Evolutionary conservation across 2,797 vertebrate species (phyloP).

Genomic region (Rhabdomys pumilio): DNA sequence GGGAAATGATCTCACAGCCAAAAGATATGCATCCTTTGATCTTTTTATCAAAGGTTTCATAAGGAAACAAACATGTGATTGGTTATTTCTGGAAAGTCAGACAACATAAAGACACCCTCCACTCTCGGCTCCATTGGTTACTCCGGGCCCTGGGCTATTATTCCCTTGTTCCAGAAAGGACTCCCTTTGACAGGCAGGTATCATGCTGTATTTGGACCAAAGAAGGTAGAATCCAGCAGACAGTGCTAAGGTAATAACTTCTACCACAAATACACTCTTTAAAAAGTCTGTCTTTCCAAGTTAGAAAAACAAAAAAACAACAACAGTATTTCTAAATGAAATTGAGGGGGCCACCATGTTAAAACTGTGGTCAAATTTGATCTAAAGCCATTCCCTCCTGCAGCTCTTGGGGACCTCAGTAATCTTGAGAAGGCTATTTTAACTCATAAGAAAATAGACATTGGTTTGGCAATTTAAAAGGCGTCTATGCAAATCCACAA

Average conservation of each 20-base stretch:
- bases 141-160: neutral
- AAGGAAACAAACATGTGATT: neutral
- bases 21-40: neutral
- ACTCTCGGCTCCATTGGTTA: neutral
- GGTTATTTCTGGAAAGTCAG: conserved; percentile 17
- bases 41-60: neutral
- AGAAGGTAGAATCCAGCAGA: neutral
- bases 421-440: neutral
- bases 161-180: neutral
- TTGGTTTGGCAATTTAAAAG: conserved; percentile 18
- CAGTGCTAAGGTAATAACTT: neutral
- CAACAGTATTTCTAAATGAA: conserved; percentile 58
- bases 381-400: neutral
- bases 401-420: neutral
- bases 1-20: neutral
- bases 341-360: neutral
- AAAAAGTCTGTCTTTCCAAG: conserved; percentile 1
- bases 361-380: conserved; percentile 44
- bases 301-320: conserved; percentile 32
- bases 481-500: neutral
- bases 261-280: neutral
- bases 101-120: neutral
- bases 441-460: conserved; percentile 15
- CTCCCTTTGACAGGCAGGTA: neutral
- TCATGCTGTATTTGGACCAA: neutral